Conservation (phyloP, 2,797 vertebrate genomes). For the Phyllotis vaccarum region DNA sequence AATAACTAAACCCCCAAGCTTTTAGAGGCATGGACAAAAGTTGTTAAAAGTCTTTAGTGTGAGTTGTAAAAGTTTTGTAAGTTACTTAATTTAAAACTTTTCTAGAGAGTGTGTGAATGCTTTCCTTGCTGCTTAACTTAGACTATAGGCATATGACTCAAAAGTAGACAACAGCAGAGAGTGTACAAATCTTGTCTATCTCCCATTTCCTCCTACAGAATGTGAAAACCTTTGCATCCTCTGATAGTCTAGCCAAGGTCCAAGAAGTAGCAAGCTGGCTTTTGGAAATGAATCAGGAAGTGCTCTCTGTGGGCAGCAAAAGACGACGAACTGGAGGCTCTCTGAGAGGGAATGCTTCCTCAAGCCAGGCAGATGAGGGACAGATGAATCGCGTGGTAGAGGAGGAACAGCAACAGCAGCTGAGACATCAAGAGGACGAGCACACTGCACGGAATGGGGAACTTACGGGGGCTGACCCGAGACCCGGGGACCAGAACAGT, state of each 20-base stretch:
- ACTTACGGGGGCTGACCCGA: conserved; percentile 88
- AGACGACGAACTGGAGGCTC: conserved; percentile 95
- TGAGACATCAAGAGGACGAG: conserved; percentile 86
- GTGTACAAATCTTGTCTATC: conserved; percentile 93
- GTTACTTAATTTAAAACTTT: conserved; percentile 43
- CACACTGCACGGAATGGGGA: conserved; percentile 88
- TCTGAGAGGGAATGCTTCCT: conserved; percentile 97
- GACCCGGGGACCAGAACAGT: conserved; percentile 89
- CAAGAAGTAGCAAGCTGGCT: conserved; percentile 99
- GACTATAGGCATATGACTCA: conserved; percentile 14
- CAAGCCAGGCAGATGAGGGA: conserved; percentile 94
- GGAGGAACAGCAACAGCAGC: conserved; percentile 93
- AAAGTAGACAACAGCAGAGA: conserved; percentile 85
- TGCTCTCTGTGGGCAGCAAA: conserved; percentile 99
- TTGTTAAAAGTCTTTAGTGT: conserved; percentile 43
- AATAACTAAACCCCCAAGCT: conserved; percentile 55
- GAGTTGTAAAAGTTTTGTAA: conserved; percentile 35
- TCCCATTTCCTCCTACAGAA: conserved; percentile 89
- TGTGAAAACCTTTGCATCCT: conserved; percentile 98
- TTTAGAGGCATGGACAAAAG: conserved; percentile 54
- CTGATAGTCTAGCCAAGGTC: conserved; percentile 99
- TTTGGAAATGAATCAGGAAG: conserved; percentile 99
- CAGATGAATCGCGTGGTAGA: conserved; percentile 96
- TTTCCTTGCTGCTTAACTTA: conserved; percentile 51
- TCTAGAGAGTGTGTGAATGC: conserved; percentile 32